Evolutionary conservation across 2,113 vertebrate genomes (phyloP).

Genomic region (Alectura lathami): DNA sequence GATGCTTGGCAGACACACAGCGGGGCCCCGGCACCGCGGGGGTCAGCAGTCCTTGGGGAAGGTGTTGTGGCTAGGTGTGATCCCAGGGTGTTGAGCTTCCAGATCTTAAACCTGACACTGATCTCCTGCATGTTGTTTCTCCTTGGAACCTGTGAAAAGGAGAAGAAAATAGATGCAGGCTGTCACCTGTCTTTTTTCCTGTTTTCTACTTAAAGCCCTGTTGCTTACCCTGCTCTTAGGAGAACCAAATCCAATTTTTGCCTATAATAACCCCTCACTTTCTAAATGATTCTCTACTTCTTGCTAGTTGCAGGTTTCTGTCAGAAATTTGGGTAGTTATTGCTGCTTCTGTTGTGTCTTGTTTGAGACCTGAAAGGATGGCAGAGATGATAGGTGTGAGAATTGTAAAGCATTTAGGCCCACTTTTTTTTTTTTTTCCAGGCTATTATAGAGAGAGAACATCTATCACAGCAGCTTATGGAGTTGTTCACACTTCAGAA

Average conservation of each 20-base stretch:
- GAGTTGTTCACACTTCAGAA: background rate
- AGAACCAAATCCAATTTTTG: background rate
- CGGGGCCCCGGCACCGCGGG: accelerated
- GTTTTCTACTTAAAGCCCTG: background rate
- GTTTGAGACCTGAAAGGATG: background rate
- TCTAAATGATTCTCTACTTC: background rate
- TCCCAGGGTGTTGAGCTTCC: background rate
- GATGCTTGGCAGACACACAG: accelerated
- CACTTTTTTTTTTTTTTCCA: background rate
- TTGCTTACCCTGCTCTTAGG: background rate
- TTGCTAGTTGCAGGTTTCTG: background rate
- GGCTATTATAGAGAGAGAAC: background rate
- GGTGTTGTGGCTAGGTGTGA: background rate
- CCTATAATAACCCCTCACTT: background rate
- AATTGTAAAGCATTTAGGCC: background rate
- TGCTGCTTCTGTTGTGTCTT: background rate
- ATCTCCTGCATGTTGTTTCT: background rate
- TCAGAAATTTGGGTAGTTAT: background rate
- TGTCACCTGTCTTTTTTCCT: background rate
- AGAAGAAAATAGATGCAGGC: background rate
- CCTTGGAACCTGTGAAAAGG: background rate
- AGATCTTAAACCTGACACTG: background rate
- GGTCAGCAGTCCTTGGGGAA: background rate
- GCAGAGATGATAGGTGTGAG: background rate
- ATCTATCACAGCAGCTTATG: background rate